Evolutionary conservation across 2,888 invertebrate genomes (phyloP).

Genomic region (Drosophila melanocephala): DNA sequence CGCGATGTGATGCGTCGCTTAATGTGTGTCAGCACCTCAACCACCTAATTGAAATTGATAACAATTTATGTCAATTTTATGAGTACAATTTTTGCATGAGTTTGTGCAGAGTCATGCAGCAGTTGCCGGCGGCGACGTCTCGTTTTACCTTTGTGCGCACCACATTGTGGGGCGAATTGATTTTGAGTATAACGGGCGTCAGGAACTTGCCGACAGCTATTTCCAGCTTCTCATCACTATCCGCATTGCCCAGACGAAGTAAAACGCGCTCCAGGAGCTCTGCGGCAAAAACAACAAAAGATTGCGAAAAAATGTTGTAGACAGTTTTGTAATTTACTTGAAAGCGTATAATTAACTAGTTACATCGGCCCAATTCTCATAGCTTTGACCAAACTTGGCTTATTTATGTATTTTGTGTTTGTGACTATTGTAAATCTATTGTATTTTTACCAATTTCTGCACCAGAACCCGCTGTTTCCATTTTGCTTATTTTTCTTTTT

Average conservation of each 20-base stretch:
- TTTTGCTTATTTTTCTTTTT: conserved; percentile 70
- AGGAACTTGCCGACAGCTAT: conserved; percentile 92
- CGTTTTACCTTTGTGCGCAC: conserved; percentile 89
- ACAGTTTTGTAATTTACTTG: conserved; percentile 1
- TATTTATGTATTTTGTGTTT: not conserved
- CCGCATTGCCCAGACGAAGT: conserved; percentile 94
- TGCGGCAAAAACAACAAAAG: conserved; percentile 82
- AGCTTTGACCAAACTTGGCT: not conserved
- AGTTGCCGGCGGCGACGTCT: not conserved
- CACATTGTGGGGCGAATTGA: conserved; percentile 94
- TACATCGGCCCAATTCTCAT: not conserved
- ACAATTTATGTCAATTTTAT: not conserved
- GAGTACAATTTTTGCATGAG: conserved; percentile 13
- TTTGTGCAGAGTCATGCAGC: conserved; percentile 55
- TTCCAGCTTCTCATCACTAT: conserved; percentile 95
- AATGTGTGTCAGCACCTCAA: conserved; percentile 96
- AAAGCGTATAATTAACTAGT: not conserved
- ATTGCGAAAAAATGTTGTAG: conserved; percentile 12
- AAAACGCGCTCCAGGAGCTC: conserved; percentile 96
- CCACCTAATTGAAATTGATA: conserved; percentile 88
- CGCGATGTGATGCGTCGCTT: conserved; percentile 95
- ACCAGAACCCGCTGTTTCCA: conserved; percentile 82
- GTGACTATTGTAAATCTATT: conserved; percentile 8
- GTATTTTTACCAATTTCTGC: conserved; percentile 85
- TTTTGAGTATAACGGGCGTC: conserved; percentile 94